phyloP scores from a whole-genome alignment of 2,888 invertebrate species.

The Chromoteleia sp. region DNA sequence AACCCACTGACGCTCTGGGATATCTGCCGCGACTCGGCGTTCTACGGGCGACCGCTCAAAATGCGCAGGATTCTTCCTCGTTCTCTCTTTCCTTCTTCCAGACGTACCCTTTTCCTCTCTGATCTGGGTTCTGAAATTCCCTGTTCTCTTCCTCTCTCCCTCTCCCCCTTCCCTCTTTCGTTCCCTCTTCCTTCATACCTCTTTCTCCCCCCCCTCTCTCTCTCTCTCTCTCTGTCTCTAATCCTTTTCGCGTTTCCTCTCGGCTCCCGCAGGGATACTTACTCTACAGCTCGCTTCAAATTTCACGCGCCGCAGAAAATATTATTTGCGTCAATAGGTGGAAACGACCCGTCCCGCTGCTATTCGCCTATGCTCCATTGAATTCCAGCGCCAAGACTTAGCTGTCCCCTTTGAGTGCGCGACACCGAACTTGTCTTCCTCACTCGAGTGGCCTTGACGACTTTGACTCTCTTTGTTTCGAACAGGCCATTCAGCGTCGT shows the following conservation, averaged over 20 bases:
- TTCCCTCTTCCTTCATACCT: slow-evolving; percentile 30
- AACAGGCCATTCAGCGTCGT: slow-evolving; percentile 20
- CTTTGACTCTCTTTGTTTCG: slow-evolving; percentile 41
- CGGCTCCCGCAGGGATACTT: slow-evolving; percentile 28
- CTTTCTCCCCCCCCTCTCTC: slow-evolving; percentile 19
- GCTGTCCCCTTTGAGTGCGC: slow-evolving; percentile 36
- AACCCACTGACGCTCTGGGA: slow-evolving; percentile 69
- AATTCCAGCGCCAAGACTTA: slow-evolving; percentile 33
- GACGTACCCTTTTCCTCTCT: slow-evolving; percentile 7
- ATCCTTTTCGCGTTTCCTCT: slow-evolving; percentile 14
- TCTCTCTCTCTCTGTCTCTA: slow-evolving; percentile 7
- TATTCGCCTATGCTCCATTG: slow-evolving; percentile 51
- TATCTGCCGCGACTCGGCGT: slow-evolving; percentile 48
- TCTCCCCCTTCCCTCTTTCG: not conserved
- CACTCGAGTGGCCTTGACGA: slow-evolving; percentile 13
- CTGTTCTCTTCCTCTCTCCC: slow-evolving; percentile 29
- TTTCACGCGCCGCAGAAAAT: slow-evolving; percentile 60
- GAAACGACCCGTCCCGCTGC: slow-evolving; percentile 59
- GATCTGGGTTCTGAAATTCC: not conserved
- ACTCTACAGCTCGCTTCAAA: slow-evolving; percentile 43
- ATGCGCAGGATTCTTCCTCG: slow-evolving; percentile 57
- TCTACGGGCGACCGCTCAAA: slow-evolving; percentile 54
- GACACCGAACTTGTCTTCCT: slow-evolving; percentile 33
- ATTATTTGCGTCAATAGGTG: slow-evolving; percentile 61
- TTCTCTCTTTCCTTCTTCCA: slow-evolving; percentile 41